Base-by-base conservation (phyloP, 1,140 invertebrate species). In the Phocides pigmalion region DNA sequence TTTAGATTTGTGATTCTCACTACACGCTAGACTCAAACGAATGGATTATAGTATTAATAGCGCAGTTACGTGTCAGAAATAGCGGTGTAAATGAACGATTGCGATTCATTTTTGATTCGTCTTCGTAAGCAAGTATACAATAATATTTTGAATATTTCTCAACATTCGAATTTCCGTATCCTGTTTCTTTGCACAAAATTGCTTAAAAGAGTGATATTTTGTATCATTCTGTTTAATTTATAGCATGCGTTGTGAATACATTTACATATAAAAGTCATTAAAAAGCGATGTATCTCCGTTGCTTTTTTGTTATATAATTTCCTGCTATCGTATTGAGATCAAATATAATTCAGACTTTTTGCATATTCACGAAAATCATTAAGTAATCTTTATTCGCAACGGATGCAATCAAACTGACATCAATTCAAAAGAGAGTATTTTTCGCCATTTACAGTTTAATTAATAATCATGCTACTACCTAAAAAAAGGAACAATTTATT, bases 1-100 rank as follows among this genome's bases (percentile, higher is more conserved):
- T 82, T 84, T 90, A 90, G 87, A 84, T 71, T 66, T 76, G 81
- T 83, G 80, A 83, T 78, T 85, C 81, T 82, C 76, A 79, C 72
- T 77, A 72, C 77, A 79, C 76, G 81, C 85, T 90, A 83, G 85
- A 84, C 83, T 78, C 70, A 74, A 77, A 76, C 75, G 66, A 74
- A 81, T 84, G 77, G 74, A 75, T 81, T 76, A 71, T 77, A 75
- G 64, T 86, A 87, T 85, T 87, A 77, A 81, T 83, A 87, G 81
- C 69, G 50, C 71, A 58, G 68, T 63, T 72, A 64, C 61, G 62
- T 41, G 59, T 61, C 66, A 68, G 70, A 78, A 76, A 76, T 79
- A 79, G 73, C 70, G 64, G 59, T 72, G 68, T 71, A 75, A 72
- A 74, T 75, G 67, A 74, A 79, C 72, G 69, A 71, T 77, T 74